A percentile compares a stretch with the other conserved stretches of the same genome.
phyloP scores from a whole-genome alignment of 1,140 invertebrate species.

The Drosophila sucinea region DNA sequence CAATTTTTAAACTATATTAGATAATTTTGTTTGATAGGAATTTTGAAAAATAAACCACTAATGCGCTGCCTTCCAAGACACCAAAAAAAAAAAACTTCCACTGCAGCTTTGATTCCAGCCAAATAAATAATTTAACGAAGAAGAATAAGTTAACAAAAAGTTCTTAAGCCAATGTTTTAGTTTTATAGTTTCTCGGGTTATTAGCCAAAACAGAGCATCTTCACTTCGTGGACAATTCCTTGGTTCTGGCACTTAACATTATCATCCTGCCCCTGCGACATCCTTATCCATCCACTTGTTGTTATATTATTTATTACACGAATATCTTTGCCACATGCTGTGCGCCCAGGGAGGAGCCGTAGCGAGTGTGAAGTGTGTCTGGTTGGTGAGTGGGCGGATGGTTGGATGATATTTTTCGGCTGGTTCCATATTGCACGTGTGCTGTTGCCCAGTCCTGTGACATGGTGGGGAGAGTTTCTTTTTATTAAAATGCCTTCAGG shows the following conservation, averaged over 20 bases:
- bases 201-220: slow-evolving; percentile 11
- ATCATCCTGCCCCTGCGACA: neutral
- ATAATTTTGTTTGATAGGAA: too few relatives aligned
- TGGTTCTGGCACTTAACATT: slow-evolving; percentile 2
- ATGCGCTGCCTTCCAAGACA: too few relatives aligned
- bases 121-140: too few relatives aligned
- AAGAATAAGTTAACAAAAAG: neutral
- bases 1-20: too few relatives aligned
- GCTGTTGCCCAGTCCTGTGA: neutral
- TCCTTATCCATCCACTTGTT: slow-evolving; percentile 23
- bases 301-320: slow-evolving; percentile 44
- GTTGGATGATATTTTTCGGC: slow-evolving; percentile 25
- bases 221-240: slow-evolving; percentile 7
- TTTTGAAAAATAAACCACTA: too few relatives aligned
- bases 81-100: too few relatives aligned
- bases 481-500: slow-evolving; percentile 33
- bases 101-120: too few relatives aligned
- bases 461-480: neutral
- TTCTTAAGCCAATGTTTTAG: neutral
- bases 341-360: slow-evolving; percentile 17
- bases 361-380: slow-evolving; percentile 15
- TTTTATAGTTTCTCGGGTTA: neutral
- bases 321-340: slow-evolving; percentile 44
- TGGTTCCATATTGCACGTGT: slow-evolving; percentile 33
- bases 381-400: neutral